These are phyloP conservation scores for Cheilosia scutellata DNA, from an alignment of 2,888 invertebrate species.

Conservation along the genomic window DNA sequence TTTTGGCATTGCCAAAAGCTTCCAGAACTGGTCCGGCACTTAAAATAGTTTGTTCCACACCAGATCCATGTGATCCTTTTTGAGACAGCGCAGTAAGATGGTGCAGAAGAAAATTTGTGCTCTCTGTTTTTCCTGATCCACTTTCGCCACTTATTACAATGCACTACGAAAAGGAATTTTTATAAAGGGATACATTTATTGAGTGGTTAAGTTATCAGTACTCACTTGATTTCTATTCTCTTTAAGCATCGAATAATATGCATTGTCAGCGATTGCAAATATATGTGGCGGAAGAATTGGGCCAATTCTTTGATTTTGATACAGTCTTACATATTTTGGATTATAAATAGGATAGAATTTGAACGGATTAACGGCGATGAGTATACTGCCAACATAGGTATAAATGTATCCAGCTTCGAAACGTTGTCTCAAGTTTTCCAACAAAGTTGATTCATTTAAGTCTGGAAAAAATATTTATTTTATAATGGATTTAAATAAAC, in stretches of 20 bases:
- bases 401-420: constrained; percentile 97
- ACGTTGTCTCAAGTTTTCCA: constrained; percentile 94
- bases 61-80: constrained; percentile 96
- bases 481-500: too few relatives aligned
- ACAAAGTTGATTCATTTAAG: constrained; percentile 95
- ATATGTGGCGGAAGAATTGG: constrained; percentile 98
- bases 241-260: constrained; percentile 97
- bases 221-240: constrained; percentile 90
- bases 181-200: constrained; percentile 1
- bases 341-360: constrained; percentile 99
- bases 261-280: constrained; percentile 97
- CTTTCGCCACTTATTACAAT: constrained; percentile 98
- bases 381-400: constrained; percentile 97
- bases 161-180: constrained; percentile 85
- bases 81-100: constrained; percentile 97
- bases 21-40: constrained; percentile 98
- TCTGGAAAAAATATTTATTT: too few relatives aligned
- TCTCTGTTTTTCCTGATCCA: constrained; percentile 98
- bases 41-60: constrained; percentile 98
- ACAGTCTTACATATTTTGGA: constrained; percentile 97
- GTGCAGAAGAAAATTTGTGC: constrained; percentile 97
- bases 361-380: constrained; percentile 97
- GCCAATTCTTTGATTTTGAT: constrained; percentile 95
- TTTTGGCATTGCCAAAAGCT: constrained; percentile 99
- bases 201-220: too few relatives aligned